Evolutionary conservation across 2,888 invertebrate genomes (phyloP).

Genomic region (Sabellastarte sp.): DNA sequence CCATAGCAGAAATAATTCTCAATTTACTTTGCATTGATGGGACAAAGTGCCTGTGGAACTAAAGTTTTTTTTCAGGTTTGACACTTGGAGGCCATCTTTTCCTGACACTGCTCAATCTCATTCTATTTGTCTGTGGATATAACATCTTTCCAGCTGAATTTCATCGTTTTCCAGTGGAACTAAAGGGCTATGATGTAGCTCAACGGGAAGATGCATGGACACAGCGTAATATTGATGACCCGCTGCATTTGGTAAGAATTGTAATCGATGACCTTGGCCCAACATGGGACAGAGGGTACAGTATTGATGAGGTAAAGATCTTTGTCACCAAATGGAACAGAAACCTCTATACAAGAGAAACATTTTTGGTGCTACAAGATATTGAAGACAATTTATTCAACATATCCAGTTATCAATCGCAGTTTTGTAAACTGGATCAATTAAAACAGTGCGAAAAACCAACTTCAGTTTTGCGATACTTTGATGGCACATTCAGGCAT

Average conservation of each 20-base stretch:
- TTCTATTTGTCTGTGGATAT: slow-evolving; percentile 13
- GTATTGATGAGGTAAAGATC: slow-evolving; percentile 7
- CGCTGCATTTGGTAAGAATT: slow-evolving; percentile 4
- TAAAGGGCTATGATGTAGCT: slow-evolving; percentile 10
- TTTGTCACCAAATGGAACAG: slow-evolving; percentile 9
- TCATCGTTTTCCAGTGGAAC: slow-evolving; percentile 16
- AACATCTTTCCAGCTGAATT: slow-evolving; percentile 24
- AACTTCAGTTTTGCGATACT: slow-evolving; percentile 27
- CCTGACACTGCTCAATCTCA: slow-evolving; percentile 11
- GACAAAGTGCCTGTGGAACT: no score
- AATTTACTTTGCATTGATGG: no score
- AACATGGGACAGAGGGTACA: slow-evolving; percentile 9
- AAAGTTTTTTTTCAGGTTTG: slow-evolving; percentile 13
- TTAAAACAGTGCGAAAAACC: slow-evolving; percentile 16
- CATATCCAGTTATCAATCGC: slow-evolving; percentile 13
- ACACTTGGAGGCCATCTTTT: slow-evolving; percentile 15
- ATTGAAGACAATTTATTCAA: slow-evolving; percentile 4
- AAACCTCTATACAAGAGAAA: slow-evolving; percentile 16
- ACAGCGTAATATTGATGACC: slow-evolving; percentile 5
- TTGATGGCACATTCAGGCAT: slow-evolving; percentile 27
- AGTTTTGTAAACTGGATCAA: slow-evolving; percentile 18
- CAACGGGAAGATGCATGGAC: slow-evolving; percentile 21
- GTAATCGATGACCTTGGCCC: slow-evolving; percentile 6
- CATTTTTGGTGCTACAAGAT: neutral
- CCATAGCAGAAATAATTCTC: no score